Evolutionary conservation across 2,888 invertebrate genomes (phyloP).

Genomic region (Limnephilus marmoratus): DNA sequence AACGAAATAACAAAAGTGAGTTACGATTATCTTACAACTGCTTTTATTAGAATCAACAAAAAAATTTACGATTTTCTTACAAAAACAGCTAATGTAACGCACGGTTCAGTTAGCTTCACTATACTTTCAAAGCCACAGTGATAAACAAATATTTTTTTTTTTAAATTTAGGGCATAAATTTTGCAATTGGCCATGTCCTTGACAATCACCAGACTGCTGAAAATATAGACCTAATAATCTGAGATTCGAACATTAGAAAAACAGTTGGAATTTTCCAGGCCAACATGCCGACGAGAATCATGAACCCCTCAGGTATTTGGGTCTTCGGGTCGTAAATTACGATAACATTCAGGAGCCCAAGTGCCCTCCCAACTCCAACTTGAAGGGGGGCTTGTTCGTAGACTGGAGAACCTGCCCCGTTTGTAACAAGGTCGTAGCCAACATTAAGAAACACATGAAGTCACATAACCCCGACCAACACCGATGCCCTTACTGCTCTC

Average conservation of each 20-base stretch:
- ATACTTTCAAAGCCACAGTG: not conserved
- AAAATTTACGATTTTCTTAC: not conserved
- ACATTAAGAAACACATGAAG: slow-evolving; percentile 83
- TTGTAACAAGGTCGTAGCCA: slow-evolving; percentile 82
- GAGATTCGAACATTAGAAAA: slow-evolving; percentile 23
- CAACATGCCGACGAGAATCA: slow-evolving; percentile 69
- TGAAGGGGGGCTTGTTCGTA: slow-evolving; percentile 27
- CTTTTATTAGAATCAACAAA: not conserved
- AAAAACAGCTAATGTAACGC: not conserved
- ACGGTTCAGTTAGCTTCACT: not conserved
- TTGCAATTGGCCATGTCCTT: not conserved
- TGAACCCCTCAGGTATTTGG: slow-evolving; percentile 67
- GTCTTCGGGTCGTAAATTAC: slow-evolving; percentile 55
- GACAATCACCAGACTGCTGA: slow-evolving; percentile 23
- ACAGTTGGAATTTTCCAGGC: slow-evolving; percentile 63
- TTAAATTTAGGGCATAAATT: not conserved
- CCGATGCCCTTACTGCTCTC: slow-evolving; percentile 80
- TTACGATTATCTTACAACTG: not conserved
- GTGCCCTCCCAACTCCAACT: not conserved
- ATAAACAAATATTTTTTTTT: too few species aligned
- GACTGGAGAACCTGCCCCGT: slow-evolving; percentile 78
- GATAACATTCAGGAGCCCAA: slow-evolving; percentile 52
- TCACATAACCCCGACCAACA: slow-evolving; percentile 81
- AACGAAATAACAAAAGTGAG: not conserved
- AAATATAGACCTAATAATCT: not conserved